These are phyloP conservation scores for Tragelaphus eurycerus DNA, from an alignment of 2,797 vertebrate genomes.

Conservation along the genomic window DNA sequence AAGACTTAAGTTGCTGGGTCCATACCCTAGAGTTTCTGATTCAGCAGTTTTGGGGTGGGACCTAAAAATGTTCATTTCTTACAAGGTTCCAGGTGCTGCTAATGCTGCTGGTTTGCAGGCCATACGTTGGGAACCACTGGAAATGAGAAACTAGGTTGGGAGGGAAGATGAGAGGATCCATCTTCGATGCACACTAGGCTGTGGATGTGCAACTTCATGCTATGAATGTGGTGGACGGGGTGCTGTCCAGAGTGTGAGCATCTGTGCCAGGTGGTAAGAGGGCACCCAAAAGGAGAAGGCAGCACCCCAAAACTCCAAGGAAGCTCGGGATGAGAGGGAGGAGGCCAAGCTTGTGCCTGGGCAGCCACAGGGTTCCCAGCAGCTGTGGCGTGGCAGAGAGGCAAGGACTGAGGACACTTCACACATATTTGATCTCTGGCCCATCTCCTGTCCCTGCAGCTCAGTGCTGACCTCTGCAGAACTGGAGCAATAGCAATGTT, in stretches of 20 bases:
- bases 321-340: neutral
- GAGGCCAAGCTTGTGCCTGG: neutral
- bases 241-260: fast-evolving
- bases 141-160: neutral
- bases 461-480: neutral
- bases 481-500: neutral
- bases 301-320: neutral
- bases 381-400: neutral
- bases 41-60: neutral
- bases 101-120: no score
- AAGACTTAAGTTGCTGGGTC: neutral
- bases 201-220: neutral
- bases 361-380: neutral
- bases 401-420: neutral
- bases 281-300: neutral
- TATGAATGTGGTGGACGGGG: fast-evolving
- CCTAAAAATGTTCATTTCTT: neutral
- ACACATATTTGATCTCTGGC: fast-evolving
- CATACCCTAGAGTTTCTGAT: neutral
- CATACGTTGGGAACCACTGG: neutral
- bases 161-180: neutral
- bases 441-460: neutral
- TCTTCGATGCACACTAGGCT: neutral
- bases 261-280: no score
- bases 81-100: neutral